A percentile compares a stretch with the other conserved stretches of the same genome.
Evolutionary conservation across 2,113 vertebrate species (phyloP).

Genomic region (Poeciliopsis occidentalis): DNA sequence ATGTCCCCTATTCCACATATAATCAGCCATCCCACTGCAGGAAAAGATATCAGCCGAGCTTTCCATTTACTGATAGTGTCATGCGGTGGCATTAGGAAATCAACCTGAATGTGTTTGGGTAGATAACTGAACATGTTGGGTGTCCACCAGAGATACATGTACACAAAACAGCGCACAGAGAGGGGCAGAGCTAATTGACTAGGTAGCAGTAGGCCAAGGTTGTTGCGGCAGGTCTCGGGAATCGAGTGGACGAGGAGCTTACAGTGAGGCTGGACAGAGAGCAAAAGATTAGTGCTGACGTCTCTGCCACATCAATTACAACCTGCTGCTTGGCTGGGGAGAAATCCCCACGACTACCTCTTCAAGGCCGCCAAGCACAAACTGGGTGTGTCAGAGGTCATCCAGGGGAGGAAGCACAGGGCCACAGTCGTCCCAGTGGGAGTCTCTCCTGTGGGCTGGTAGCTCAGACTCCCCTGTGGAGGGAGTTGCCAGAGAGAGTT

Average conservation of each 20-base stretch:
- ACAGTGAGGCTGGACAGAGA: slow-evolving; percentile 67
- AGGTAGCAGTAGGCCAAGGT: slow-evolving; percentile 71
- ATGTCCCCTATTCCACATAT: slow-evolving; percentile 59
- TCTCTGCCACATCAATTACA: slow-evolving; percentile 84
- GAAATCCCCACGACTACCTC: slow-evolving; percentile 75
- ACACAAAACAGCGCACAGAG: slow-evolving; percentile 71
- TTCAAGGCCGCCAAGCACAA: slow-evolving; percentile 68
- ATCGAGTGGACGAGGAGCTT: slow-evolving; percentile 66
- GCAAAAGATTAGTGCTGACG: slow-evolving; percentile 81
- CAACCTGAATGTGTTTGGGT: slow-evolving; percentile 69
- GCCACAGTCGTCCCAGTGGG: slow-evolving; percentile 70
- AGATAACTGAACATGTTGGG: slow-evolving; percentile 76
- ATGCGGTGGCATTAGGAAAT: slow-evolving; percentile 71
- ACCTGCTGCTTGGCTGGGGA: slow-evolving; percentile 67
- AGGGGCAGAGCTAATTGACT: slow-evolving; percentile 75
- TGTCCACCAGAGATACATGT: slow-evolving; percentile 74
- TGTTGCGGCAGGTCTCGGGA: slow-evolving; percentile 55
- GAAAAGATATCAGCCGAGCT: slow-evolving; percentile 70
- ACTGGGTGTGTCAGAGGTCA: slow-evolving; percentile 77
- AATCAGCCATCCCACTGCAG: slow-evolving; percentile 63
- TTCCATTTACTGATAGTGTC: slow-evolving; percentile 79
- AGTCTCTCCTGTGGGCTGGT: slow-evolving; percentile 73
- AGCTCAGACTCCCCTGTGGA: slow-evolving; percentile 77
- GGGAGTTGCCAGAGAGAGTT: slow-evolving; percentile 82
- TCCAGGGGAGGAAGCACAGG: slow-evolving; percentile 57